Conservation (phyloP, 2,797 vertebrate genomes). For the Anisognathus igniventris region DNA sequence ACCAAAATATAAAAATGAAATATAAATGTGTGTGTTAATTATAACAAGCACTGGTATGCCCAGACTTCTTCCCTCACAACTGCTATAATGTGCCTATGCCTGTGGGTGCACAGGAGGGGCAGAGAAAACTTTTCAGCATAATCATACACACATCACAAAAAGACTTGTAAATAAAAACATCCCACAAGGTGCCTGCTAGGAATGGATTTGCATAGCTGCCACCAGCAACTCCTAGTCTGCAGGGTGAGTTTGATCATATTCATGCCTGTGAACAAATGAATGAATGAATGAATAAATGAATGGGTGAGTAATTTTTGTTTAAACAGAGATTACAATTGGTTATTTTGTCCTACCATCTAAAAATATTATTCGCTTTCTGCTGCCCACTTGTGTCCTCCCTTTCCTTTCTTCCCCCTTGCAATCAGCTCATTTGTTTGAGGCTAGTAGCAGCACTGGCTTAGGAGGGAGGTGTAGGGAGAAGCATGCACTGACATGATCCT, state of each 20-base stretch:
- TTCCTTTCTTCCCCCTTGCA: background rate
- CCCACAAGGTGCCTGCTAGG: background rate
- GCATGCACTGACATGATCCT: background rate
- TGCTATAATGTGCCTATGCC: background rate
- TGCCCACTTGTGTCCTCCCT: background rate
- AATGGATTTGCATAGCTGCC: background rate
- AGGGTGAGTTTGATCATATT: background rate
- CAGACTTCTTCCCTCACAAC: background rate
- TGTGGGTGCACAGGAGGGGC: background rate
- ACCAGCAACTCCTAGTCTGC: background rate
- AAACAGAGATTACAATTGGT: background rate
- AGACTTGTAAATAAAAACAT: background rate
- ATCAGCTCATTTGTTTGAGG: background rate
- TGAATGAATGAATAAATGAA: background rate
- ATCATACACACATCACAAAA: background rate
- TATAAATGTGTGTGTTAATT: background rate
- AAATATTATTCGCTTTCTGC: background rate
- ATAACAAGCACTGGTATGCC: background rate
- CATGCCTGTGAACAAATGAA: background rate
- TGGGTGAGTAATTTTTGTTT: background rate
- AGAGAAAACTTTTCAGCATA: background rate
- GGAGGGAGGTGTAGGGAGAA: background rate
- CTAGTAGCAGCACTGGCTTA: background rate
- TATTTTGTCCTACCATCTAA: background rate
- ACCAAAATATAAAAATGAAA: background rate